Evolutionary conservation across 2,797 vertebrate genomes (phyloP).

Genomic region (Rhinella marina): DNA sequence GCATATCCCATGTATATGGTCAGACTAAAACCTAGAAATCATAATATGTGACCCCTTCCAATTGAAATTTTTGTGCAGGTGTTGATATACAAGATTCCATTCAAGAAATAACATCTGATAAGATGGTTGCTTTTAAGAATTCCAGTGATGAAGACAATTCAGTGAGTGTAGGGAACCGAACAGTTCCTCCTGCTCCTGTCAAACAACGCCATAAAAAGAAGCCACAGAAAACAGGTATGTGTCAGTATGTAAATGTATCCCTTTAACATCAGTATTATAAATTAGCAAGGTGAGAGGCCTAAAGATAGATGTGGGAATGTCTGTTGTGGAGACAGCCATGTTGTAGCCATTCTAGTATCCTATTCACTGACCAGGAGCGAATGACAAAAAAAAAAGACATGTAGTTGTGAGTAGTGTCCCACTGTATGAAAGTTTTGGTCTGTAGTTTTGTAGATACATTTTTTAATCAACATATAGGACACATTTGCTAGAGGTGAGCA

Average conservation of each 20-base stretch:
- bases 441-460: not conserved
- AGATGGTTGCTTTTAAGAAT: conserved; percentile 62
- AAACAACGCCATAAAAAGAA: conserved; percentile 66
- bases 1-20: not conserved
- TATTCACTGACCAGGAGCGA: not conserved
- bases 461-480: not conserved
- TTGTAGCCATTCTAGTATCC: not conserved
- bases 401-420: too few species aligned
- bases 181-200: conserved; percentile 64
- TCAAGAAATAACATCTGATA: conserved; percentile 52
- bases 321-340: not conserved
- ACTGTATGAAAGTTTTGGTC: not conserved
- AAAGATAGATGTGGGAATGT: not conserved
- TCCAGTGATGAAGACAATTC: conserved; percentile 67
- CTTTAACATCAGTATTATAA: not conserved
- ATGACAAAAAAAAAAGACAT: not conserved
- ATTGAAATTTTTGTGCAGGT: not conserved
- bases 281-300: not conserved
- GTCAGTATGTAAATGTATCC: not conserved
- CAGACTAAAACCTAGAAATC: not conserved
- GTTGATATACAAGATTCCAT: conserved; percentile 19
- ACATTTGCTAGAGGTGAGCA: too few species aligned
- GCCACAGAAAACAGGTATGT: conserved; percentile 38
- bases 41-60: not conserved
- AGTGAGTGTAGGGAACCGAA: conserved; percentile 61